Conservation (phyloP, 2,797 vertebrate species). For the Pachyuromys duprasi region DNA sequence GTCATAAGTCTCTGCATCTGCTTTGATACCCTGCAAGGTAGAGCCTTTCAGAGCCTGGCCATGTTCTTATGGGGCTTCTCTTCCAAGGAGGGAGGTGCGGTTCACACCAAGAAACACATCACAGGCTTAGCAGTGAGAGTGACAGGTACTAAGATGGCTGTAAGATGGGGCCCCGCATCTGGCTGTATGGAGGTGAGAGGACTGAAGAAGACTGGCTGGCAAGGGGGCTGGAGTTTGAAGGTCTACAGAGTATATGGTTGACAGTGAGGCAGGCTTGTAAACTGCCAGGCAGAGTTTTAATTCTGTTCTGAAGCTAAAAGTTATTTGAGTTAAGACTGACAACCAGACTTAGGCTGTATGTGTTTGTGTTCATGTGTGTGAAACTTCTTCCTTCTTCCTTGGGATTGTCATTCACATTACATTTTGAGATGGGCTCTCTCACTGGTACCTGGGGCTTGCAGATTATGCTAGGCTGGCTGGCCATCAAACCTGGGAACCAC, state of each 20-base stretch:
- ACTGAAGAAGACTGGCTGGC: too few species aligned
- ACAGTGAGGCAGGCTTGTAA: neutral
- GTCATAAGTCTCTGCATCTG: too few species aligned
- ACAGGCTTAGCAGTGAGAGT: too few species aligned
- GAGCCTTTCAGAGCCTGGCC: too few species aligned
- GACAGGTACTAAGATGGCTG: neutral
- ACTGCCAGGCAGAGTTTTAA: neutral
- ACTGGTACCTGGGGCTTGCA: neutral
- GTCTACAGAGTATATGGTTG: neutral
- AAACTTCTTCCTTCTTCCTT: neutral
- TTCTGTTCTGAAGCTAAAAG: neutral
- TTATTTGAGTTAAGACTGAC: neutral
- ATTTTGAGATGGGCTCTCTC: neutral
- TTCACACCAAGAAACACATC: accelerated
- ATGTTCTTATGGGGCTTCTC: neutral
- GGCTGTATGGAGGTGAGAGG: neutral
- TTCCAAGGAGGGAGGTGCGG: neutral
- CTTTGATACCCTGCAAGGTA: too few species aligned
- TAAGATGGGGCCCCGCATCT: neutral
- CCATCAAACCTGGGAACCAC: too few species aligned
- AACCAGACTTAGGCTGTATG: neutral
- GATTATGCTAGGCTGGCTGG: neutral
- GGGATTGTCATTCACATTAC: neutral
- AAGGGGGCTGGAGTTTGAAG: neutral
- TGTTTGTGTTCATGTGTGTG: neutral